Evolutionary conservation across 2,888 invertebrate genomes (phyloP).

Genomic region (Dynastes tityus): DNA sequence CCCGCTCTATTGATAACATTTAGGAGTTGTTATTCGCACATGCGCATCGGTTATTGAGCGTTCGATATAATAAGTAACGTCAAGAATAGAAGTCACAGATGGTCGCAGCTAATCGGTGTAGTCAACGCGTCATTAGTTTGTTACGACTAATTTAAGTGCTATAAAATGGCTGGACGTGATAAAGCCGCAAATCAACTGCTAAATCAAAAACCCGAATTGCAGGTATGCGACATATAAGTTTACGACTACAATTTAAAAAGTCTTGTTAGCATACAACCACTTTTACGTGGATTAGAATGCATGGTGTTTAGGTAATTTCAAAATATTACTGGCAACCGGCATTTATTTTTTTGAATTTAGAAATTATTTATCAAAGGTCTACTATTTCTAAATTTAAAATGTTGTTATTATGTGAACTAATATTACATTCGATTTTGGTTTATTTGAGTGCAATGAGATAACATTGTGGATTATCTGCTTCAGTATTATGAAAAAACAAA

Average conservation of each 20-base stretch:
- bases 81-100: conserved; percentile 10
- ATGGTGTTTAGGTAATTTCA: not conserved
- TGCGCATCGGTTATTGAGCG: conserved; percentile 24
- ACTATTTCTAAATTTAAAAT: not conserved
- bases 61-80: conserved; percentile 17
- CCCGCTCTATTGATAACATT: not conserved
- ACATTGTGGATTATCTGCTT: not conserved
- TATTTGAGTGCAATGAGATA: not conserved
- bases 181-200: conserved; percentile 60
- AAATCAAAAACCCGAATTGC: conserved; percentile 58
- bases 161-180: conserved; percentile 57
- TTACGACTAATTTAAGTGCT: conserved; percentile 28
- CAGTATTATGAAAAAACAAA: not conserved
- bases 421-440: not conserved
- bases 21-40: conserved; percentile 18
- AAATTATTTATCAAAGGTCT: too few relatives aligned
- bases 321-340: not conserved
- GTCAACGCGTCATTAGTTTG: not conserved
- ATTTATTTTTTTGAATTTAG: not conserved
- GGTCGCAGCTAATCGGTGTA: conserved; percentile 8
- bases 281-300: conserved; percentile 3
- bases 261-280: not conserved
- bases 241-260: not conserved
- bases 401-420: not conserved
- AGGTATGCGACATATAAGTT: conserved; percentile 53